These are phyloP conservation scores for Clanis bilineata DNA, from an alignment of 2,888 invertebrate genomes.

Conservation along the genomic window DNA sequence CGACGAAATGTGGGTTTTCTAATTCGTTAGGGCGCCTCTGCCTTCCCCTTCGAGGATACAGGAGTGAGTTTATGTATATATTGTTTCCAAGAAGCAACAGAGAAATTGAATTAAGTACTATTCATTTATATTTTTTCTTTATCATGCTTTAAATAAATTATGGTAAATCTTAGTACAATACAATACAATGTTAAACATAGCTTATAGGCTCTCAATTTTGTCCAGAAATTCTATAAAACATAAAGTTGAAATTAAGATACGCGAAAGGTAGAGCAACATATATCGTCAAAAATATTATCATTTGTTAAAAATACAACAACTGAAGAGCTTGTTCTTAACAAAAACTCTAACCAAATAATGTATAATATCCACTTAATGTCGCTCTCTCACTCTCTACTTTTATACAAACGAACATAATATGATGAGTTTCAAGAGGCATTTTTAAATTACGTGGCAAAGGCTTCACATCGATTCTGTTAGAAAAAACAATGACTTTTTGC, in stretches of 20 bases:
- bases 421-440: slow-evolving; percentile 54
- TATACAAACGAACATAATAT: slow-evolving; percentile 47
- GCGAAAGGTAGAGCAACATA: background rate
- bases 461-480: slow-evolving; percentile 33
- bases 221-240: too few species aligned
- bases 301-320: background rate
- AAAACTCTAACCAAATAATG: slow-evolving; percentile 51
- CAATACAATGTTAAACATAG: too few species aligned
- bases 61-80: too few species aligned
- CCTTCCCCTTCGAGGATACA: too few species aligned
- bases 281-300: background rate
- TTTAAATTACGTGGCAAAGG: slow-evolving; percentile 50
- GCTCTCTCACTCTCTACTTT: slow-evolving; percentile 45
- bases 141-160: too few species aligned
- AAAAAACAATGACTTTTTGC: slow-evolving; percentile 46
- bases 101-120: too few species aligned
- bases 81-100: too few species aligned
- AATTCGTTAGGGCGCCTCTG: too few species aligned
- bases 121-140: too few species aligned
- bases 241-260: background rate
- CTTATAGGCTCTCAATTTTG: too few species aligned
- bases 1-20: too few species aligned
- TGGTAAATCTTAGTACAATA: too few species aligned
- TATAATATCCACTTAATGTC: slow-evolving; percentile 59
- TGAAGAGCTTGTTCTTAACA: slow-evolving; percentile 56